Evolutionary conservation across 2,797 vertebrate species (phyloP).

Genomic region (Oreochromis mossambicus): DNA sequence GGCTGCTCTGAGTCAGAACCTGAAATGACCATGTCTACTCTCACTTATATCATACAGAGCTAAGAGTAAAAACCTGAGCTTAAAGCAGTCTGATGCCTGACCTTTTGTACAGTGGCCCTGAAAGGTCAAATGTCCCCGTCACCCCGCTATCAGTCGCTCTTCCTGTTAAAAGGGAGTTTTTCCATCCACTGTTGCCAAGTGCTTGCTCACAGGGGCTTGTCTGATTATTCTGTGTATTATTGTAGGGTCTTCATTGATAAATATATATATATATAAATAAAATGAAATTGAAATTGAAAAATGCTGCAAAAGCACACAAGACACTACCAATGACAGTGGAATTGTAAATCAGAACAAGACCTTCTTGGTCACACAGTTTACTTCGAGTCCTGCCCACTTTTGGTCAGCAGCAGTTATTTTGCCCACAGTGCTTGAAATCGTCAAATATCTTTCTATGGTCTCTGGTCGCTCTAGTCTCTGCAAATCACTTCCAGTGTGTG

Average conservation of each 20-base stretch:
- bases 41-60: not conserved
- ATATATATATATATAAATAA: too few relatives aligned
- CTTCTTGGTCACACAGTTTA: not conserved
- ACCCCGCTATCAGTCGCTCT: not conserved
- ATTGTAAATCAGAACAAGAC: not conserved
- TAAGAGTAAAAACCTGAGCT: not conserved
- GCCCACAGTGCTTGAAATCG: not conserved
- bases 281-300: not conserved
- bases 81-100: not conserved
- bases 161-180: not conserved
- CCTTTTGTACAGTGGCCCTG: not conserved
- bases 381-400: accelerated
- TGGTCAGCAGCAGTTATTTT: not conserved
- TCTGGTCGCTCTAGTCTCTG: not conserved
- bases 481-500: not conserved
- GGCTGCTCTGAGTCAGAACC: not conserved
- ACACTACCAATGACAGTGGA: not conserved
- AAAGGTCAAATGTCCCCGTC: not conserved
- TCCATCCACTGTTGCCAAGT: not conserved
- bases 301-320: not conserved
- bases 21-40: not conserved
- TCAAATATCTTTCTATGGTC: not conserved
- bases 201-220: too few relatives aligned
- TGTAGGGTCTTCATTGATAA: too few relatives aligned
- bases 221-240: too few relatives aligned